Evolutionary conservation across 2,113 vertebrate species (phyloP), one percentile per base, ranked within the genome.

Genomic region (Edolisoma coerulescens): DNA sequence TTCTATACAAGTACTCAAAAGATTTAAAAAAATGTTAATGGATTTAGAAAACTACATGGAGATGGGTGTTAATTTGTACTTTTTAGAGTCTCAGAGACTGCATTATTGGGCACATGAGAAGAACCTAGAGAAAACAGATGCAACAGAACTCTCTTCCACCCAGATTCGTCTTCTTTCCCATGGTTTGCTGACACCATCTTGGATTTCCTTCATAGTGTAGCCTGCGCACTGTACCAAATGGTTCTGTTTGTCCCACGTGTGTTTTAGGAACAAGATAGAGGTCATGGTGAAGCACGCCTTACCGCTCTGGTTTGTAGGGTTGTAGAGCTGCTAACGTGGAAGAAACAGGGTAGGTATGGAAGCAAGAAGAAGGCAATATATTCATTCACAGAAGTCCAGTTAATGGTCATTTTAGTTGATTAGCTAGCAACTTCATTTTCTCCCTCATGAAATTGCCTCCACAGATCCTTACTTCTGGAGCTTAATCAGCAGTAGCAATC

Each of bases 401-500:
- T 93, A 92, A 61, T 83, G 63, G 81, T 81, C 93, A 84, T 95
- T 94, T 96, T 94, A 95, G 92, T 86, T 96, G 93, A 95, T 96
- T 87, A 96, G 84, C 65, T 93, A 94, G 91, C 89, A 93, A 91
- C 89, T 93, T 92, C 82, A 93, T 95, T 96, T 95, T 92, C 77
- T 97, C 96, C 95, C 93, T 93, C 78, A 79, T 93, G 96, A 97
- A 95, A 96, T 93, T 94, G 86, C 91, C 86, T 93, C 93, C 83
- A 90, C 95, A 97, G 95, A 92, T 96, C 95, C 92, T 87, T 86
- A 89, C 91, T 96, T 97, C 90, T 96, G 89, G 95, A 97, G 94
- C 89, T 97, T 97, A 97, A 97, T 97, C 96, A 96, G 95, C 89
- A 96, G 74, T 88, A 97, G 93, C 91, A 91, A 96, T 96, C 89